phyloP scores from a whole-genome alignment of 2,797 vertebrate species.

The Labeo calbasu region DNA sequence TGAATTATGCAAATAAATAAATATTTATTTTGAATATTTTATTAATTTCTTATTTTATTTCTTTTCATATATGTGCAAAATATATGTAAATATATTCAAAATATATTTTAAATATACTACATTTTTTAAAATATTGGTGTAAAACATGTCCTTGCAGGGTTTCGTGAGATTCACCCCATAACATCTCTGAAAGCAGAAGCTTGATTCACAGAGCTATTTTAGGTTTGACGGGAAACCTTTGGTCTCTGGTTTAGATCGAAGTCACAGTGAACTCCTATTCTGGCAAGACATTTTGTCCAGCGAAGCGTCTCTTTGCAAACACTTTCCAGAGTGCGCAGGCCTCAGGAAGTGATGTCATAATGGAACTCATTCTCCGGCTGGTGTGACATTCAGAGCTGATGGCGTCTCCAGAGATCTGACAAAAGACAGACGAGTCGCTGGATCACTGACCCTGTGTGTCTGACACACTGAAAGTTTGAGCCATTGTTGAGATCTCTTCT shows the following conservation, averaged over 20 bases:
- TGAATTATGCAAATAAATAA: neutral
- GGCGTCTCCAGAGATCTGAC: constrained; percentile 42
- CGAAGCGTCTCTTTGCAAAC: constrained; percentile 42
- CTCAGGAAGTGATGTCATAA: constrained; percentile 65
- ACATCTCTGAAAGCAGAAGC: neutral
- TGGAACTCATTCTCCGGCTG: constrained; percentile 54
- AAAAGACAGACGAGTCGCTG: constrained; percentile 33
- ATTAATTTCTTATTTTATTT: neutral
- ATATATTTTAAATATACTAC: no score
- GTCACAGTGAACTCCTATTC: constrained; percentile 25
- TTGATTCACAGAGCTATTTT: neutral
- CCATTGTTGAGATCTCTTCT: neutral
- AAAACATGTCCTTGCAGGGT: neutral
- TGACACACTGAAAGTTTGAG: neutral
- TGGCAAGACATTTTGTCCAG: constrained; percentile 39
- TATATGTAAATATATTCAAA: no score
- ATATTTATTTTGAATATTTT: no score
- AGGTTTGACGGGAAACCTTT: neutral
- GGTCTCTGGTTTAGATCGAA: constrained; percentile 6
- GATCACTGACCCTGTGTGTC: constrained; percentile 25
- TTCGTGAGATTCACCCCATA: neutral
- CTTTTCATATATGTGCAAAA: neutral
- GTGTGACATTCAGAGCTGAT: constrained; percentile 57
- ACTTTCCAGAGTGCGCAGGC: constrained; percentile 55
- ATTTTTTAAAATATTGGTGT: no score